Evolutionary conservation across 2,113 vertebrate species (phyloP).

Genomic region (Syngnathus typhle): DNA sequence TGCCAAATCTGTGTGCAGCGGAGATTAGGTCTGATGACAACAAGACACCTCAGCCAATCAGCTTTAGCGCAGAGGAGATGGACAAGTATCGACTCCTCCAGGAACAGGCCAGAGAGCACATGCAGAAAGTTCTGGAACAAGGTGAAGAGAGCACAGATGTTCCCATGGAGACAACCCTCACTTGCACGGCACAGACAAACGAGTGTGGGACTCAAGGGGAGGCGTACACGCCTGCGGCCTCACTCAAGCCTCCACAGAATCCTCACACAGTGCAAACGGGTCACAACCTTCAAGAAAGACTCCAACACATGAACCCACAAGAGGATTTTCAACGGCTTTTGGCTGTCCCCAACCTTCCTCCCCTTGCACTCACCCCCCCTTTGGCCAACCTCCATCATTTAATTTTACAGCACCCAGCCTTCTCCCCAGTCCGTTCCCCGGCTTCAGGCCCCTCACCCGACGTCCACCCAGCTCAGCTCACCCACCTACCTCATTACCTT

Average conservation of each 20-base stretch:
- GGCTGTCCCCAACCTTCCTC: slow-evolving; percentile 32
- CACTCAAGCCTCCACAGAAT: slow-evolving; percentile 48
- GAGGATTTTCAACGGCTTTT: slow-evolving; percentile 47
- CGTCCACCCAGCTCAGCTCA: slow-evolving; percentile 63
- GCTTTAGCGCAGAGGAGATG: slow-evolving; percentile 90
- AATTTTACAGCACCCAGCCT: slow-evolving; percentile 77
- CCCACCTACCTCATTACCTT: slow-evolving; percentile 64
- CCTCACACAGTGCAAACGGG: slow-evolving; percentile 49
- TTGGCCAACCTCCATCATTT: slow-evolving; percentile 79
- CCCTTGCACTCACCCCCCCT: slow-evolving; percentile 47
- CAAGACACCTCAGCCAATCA: slow-evolving; percentile 79
- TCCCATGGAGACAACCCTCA: slow-evolving; percentile 52
- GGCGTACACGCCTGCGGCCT: slow-evolving; percentile 48
- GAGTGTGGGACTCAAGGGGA: slow-evolving; percentile 24
- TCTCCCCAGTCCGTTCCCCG: slow-evolving; percentile 66
- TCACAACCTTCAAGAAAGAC: slow-evolving; percentile 28
- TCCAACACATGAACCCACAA: slow-evolving; percentile 30
- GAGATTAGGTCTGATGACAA: slow-evolving; percentile 64
- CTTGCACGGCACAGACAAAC: slow-evolving; percentile 18
- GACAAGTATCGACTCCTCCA: slow-evolving; percentile 93
- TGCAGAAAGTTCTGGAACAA: slow-evolving; percentile 87
- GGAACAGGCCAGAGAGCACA: slow-evolving; percentile 90
- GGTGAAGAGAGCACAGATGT: slow-evolving; percentile 67
- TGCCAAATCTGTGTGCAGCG: slow-evolving; percentile 51
- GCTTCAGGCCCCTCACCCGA: slow-evolving; percentile 61